phyloP scores from a whole-genome alignment of 2,797 vertebrate genomes.

The Macropodus opercularis region DNA sequence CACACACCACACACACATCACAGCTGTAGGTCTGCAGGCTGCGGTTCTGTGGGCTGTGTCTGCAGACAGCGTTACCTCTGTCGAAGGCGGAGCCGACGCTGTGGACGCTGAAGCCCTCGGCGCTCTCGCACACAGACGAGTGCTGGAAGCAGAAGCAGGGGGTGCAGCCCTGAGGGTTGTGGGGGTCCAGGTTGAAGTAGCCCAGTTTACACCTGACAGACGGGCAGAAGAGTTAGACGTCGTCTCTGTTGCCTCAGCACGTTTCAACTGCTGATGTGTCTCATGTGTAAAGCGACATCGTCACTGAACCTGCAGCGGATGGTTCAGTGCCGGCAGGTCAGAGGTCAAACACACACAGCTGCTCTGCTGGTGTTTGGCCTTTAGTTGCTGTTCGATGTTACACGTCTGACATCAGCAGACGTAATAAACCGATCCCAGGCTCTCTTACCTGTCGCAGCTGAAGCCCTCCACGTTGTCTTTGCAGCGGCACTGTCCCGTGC shows the following conservation, averaged over 20 bases:
- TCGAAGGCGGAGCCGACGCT: constrained; percentile 84
- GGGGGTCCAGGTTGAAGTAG: constrained; percentile 91
- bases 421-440: background rate
- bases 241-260: background rate
- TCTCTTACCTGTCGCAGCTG: constrained; percentile 90
- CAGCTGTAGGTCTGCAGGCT: background rate
- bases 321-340: too few relatives aligned
- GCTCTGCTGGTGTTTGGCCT: too few relatives aligned
- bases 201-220: constrained; percentile 92
- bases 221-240: background rate
- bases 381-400: too few relatives aligned
- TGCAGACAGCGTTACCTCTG: constrained; percentile 77
- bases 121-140: constrained; percentile 91
- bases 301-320: too few relatives aligned
- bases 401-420: too few relatives aligned
- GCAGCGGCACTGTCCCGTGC: constrained; percentile 91
- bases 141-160: constrained; percentile 97
- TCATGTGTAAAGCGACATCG: too few relatives aligned
- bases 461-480: constrained; percentile 96
- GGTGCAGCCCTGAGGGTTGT: constrained; percentile 90
- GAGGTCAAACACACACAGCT: too few relatives aligned
- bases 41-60: background rate
- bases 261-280: too few relatives aligned
- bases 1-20: constrained; percentile 28
- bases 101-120: constrained; percentile 85